Conservation (phyloP, 1,140 invertebrate species). For the Scaptomyza pallida region DNA sequence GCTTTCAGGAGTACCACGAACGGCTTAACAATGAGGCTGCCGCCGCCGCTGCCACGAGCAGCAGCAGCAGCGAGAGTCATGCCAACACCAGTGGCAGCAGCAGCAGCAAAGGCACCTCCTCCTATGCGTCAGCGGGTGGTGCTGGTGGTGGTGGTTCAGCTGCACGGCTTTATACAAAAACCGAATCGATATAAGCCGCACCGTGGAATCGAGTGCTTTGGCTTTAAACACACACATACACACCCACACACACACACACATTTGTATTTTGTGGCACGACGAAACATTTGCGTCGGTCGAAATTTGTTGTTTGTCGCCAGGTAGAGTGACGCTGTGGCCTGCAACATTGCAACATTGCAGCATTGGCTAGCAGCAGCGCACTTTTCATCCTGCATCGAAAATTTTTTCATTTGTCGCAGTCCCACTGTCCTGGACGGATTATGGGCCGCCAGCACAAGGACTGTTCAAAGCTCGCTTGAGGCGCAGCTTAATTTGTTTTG, state of each 20-base stretch:
- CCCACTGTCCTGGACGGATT: slow-evolving; percentile 34
- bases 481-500: slow-evolving; percentile 67
- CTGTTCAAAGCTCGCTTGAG: slow-evolving; percentile 42
- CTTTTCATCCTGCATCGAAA: slow-evolving; percentile 58
- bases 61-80: slow-evolving; percentile 52
- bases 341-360: not conserved
- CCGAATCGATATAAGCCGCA: slow-evolving; percentile 75
- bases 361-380: slow-evolving; percentile 13
- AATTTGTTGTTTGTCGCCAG: slow-evolving; percentile 75
- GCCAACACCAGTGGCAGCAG: slow-evolving; percentile 45
- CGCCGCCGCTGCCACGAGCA: slow-evolving; percentile 36
- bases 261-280: slow-evolving; percentile 75
- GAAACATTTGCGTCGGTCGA: slow-evolving; percentile 53
- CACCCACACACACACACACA: slow-evolving; percentile 12
- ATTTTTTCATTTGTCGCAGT: slow-evolving; percentile 76
- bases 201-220: slow-evolving; percentile 26
- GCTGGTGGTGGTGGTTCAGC: slow-evolving; percentile 37
- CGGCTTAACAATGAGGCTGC: slow-evolving; percentile 78
- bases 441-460: slow-evolving; percentile 26
- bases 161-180: slow-evolving; percentile 72
- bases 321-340: slow-evolving; percentile 48
- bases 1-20: slow-evolving; percentile 92
- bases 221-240: slow-evolving; percentile 15
- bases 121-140: slow-evolving; percentile 33
- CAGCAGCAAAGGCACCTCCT: slow-evolving; percentile 46